Evolutionary conservation across 2,113 vertebrate genomes (phyloP), one percentile per base, ranked within the genome.

Genomic region (Leptobrachium leishanense): DNA sequence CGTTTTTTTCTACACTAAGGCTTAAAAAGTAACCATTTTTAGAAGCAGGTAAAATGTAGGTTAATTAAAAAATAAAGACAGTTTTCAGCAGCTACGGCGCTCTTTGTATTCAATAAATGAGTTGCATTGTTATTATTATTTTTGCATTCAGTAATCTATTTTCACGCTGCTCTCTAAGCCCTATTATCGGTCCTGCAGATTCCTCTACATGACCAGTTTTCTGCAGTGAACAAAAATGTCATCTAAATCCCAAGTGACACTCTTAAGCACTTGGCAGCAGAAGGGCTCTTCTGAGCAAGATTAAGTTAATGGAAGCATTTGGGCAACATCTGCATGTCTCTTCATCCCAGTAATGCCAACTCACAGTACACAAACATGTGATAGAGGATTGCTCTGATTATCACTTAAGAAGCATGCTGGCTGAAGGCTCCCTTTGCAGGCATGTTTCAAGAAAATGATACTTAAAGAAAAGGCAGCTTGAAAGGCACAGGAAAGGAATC

Each of bases 271-370:
- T 88, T 87, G 89, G 87, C 85, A 85, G 85, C 87, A 87, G 84
- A 88, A 86, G 87, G 85, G 85, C 84, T 85, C 89, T 87, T 85
- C 86, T 82, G 88, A 92, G 87, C 83, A 89, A 89, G 88, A 90
- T 89, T 88, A 90, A 89, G 88, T 90, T 89, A 87, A 89, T 88
- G 85, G 88, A 88, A 86, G 88, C 86, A 59, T 87, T 90, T 88
- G 76, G 69, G 86, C 87, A 90, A 90, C 88, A 87, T 86, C 87
- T 87, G 85, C 81, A 87, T 85, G 87, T 84, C 78, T 84, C 84
- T 84, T 85, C 73, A 39, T 86, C 82, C 83, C 75, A 74, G 82
- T 81, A 83, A 75, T 81, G 84, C 88, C 81, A 88, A 84, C 85
- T 84, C 87, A 87, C 86, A 86, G 85, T 83, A 83, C 84, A 0